Evolutionary conservation across 2,888 invertebrate species (phyloP).

Genomic region (Macrosiphum euphorbiae): DNA sequence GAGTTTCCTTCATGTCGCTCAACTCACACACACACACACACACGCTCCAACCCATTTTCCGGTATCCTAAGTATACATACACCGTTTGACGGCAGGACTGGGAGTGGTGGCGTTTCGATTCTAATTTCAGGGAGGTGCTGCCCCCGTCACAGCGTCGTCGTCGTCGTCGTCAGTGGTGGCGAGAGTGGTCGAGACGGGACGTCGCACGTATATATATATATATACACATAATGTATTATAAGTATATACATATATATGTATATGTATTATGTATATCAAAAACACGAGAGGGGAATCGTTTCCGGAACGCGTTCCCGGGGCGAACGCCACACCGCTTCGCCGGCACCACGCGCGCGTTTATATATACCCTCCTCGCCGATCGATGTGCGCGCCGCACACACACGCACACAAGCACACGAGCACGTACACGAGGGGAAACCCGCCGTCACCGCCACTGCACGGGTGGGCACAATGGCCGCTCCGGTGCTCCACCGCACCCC

Average conservation of each 20-base stretch:
- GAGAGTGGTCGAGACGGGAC: background rate
- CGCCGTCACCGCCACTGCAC: background rate
- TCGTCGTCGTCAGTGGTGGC: no score
- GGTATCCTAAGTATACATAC: background rate
- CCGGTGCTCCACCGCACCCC: background rate
- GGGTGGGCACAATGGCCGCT: constrained; percentile 10
- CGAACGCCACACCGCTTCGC: constrained; percentile 5
- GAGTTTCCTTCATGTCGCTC: background rate
- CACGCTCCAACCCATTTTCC: background rate
- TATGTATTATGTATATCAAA: constrained; percentile 22
- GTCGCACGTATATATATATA: background rate
- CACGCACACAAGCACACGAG: background rate
- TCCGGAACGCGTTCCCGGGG: constrained; percentile 51
- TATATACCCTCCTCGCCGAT: constrained; percentile 53
- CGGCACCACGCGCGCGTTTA: background rate
- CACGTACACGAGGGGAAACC: constrained; percentile 27
- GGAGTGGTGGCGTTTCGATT: background rate
- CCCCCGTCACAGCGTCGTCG: background rate
- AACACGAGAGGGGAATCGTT: constrained; percentile 56
- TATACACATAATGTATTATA: background rate
- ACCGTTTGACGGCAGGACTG: background rate
- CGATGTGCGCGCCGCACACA: constrained; percentile 41
- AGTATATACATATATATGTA: background rate
- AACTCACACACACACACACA: background rate
- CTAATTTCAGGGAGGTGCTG: background rate